Conservation (phyloP, 1,140 invertebrate species). For the Brachionus asplanchnoidis region DNA sequence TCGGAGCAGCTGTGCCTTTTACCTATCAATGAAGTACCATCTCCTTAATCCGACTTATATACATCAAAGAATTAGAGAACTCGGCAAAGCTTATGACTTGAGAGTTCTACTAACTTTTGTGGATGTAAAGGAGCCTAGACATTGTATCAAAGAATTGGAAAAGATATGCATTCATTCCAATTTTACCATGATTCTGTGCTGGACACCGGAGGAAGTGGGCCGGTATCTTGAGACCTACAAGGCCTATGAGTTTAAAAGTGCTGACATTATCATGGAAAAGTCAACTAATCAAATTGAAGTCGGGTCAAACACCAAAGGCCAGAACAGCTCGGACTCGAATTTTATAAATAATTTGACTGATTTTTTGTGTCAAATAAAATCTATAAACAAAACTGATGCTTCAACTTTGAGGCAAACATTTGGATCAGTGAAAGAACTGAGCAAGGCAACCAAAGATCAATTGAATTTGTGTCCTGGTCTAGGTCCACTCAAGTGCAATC, state of each 20-base stretch:
- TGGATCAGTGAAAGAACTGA: slow-evolving; percentile 9
- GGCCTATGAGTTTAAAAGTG: slow-evolving; percentile 20
- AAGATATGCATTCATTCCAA: slow-evolving; percentile 20
- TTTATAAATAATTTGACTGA: slow-evolving; percentile 35
- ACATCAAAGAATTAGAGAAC: slow-evolving; percentile 8
- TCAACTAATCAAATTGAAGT: not conserved
- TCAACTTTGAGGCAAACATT: slow-evolving; percentile 35
- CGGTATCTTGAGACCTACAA: slow-evolving; percentile 39
- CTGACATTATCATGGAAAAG: slow-evolving; percentile 41
- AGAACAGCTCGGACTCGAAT: not conserved
- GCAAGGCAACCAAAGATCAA: slow-evolving; percentile 14
- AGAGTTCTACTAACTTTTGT: not conserved
- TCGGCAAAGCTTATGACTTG: not conserved
- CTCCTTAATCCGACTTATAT: slow-evolving; percentile 39
- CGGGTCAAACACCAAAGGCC: not conserved
- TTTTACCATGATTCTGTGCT: slow-evolving; percentile 37
- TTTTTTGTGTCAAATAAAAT: slow-evolving; percentile 40
- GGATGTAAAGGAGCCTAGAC: slow-evolving; percentile 33
- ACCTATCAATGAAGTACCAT: slow-evolving; percentile 41
- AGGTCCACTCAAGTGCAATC: slow-evolving; percentile 24
- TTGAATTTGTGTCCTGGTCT: slow-evolving; percentile 41
- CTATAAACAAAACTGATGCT: slow-evolving; percentile 41
- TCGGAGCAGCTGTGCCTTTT: slow-evolving; percentile 25
- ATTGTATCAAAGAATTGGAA: slow-evolving; percentile 40
- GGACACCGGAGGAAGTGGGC: slow-evolving; percentile 25